Conservation (phyloP, 2,888 invertebrate species). For the Acrocyrtus sp. region DNA sequence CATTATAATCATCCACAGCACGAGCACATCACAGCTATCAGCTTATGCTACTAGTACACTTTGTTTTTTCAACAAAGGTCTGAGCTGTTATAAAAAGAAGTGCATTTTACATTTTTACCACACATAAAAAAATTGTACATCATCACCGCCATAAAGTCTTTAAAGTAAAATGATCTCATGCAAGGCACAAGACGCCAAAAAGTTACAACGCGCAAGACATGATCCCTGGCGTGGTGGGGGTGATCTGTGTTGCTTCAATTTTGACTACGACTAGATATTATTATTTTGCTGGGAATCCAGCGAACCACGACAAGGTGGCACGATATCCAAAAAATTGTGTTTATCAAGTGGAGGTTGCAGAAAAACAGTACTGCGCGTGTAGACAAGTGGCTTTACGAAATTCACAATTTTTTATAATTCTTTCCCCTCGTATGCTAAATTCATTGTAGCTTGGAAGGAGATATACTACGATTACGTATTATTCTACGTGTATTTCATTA, state of each 20-base stretch:
- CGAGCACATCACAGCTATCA: background rate
- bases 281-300: slow-evolving; percentile 15
- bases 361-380: background rate
- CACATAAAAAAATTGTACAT: background rate
- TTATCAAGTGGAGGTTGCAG: background rate
- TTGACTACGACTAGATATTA: background rate
- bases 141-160: background rate
- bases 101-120: background rate
- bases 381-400: slow-evolving; percentile 3
- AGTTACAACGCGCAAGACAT: too few species aligned
- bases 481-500: background rate
- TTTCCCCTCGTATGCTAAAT: background rate
- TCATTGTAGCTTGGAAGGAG: background rate
- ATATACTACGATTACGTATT: background rate
- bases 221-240: background rate
- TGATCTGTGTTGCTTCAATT: background rate
- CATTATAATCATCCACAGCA: slow-evolving; percentile 8
- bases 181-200: background rate
- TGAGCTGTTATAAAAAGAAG: too few species aligned
- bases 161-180: slow-evolving; percentile 1
- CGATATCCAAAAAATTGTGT: slow-evolving; percentile 13
- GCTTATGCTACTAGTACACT: background rate
- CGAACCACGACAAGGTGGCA: slow-evolving; percentile 34
- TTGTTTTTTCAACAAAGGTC: background rate
- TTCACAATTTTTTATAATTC: slow-evolving; percentile 1